A percentile compares a stretch with the other conserved stretches of the same genome.
Conservation (phyloP, 2,797 vertebrate species). For the Neosilurus hyrtlii region DNA sequence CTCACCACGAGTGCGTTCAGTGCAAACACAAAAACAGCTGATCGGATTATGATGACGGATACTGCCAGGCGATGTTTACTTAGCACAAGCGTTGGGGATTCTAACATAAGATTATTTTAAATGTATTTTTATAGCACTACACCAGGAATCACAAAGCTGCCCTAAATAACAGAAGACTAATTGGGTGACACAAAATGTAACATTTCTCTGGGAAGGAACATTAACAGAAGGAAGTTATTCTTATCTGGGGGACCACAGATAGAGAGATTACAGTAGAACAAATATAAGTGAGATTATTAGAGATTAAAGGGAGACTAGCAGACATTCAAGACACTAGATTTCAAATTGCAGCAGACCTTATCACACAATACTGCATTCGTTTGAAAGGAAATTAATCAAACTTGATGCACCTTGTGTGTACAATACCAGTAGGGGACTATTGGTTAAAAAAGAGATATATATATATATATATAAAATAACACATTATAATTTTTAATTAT, state of each 20-base stretch:
- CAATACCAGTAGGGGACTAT: not conserved
- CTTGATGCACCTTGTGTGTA: not conserved
- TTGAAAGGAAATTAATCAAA: not conserved
- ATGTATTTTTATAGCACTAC: not conserved
- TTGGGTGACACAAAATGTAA: not conserved
- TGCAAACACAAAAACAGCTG: slow-evolving; percentile 34
- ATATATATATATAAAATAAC: no score
- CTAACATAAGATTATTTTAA: not conserved
- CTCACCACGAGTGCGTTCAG: slow-evolving; percentile 24
- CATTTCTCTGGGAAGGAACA: not conserved
- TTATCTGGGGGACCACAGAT: not conserved
- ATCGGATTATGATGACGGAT: slow-evolving; percentile 4
- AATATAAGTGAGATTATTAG: not conserved
- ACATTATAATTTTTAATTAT: no score
- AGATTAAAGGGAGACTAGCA: not conserved
- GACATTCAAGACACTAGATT: not conserved
- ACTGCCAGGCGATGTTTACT: not conserved
- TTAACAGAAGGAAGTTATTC: not conserved
- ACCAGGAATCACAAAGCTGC: not conserved
- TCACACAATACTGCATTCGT: not conserved
- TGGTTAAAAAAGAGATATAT: accelerated
- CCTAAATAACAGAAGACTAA: not conserved
- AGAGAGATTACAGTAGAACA: not conserved
- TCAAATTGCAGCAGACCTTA: not conserved
- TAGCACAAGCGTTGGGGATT: not conserved